A percentile compares a stretch with the other conserved stretches of the same genome.
phyloP scores from a whole-genome alignment of 2,888 invertebrate species.

The Eupithecia subumbrata region DNA sequence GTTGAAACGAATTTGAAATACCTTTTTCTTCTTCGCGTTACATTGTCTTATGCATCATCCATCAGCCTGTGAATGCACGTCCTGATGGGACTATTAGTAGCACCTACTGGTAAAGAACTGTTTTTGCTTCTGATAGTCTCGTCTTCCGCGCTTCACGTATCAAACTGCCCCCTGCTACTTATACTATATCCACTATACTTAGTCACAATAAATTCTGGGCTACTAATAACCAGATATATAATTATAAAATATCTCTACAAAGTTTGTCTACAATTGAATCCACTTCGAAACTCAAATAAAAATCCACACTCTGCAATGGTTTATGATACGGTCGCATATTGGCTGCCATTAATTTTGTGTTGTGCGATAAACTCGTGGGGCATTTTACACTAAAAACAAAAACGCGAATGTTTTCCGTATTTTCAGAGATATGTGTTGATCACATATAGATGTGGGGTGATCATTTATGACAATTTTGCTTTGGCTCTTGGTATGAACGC shows the following conservation, averaged over 20 bases:
- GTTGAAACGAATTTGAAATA: neutral
- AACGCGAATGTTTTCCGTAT: neutral
- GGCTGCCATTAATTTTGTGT: constrained; percentile 10
- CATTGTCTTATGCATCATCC: neutral
- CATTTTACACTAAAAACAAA: constrained; percentile 4
- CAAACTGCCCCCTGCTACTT: no score
- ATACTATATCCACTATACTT: neutral
- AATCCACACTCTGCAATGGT: constrained; percentile 4
- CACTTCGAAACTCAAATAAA: constrained; percentile 3
- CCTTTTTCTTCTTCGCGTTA: neutral
- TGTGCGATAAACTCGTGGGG: constrained; percentile 3
- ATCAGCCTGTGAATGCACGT: neutral
- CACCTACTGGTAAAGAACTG: neutral
- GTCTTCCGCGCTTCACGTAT: no score
- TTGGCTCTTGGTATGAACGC: no score
- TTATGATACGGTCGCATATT: constrained; percentile 7
- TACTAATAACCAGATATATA: neutral
- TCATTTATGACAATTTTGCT: neutral
- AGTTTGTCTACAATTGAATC: neutral
- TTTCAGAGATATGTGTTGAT: neutral
- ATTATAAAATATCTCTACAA: neutral
- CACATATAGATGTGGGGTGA: neutral
- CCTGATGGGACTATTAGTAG: neutral
- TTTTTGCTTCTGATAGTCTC: no score
- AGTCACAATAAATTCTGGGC: neutral